These are phyloP conservation scores for Aldrovandia affinis DNA, from an alignment of 2,797 vertebrate species.

Conservation along the genomic window DNA sequence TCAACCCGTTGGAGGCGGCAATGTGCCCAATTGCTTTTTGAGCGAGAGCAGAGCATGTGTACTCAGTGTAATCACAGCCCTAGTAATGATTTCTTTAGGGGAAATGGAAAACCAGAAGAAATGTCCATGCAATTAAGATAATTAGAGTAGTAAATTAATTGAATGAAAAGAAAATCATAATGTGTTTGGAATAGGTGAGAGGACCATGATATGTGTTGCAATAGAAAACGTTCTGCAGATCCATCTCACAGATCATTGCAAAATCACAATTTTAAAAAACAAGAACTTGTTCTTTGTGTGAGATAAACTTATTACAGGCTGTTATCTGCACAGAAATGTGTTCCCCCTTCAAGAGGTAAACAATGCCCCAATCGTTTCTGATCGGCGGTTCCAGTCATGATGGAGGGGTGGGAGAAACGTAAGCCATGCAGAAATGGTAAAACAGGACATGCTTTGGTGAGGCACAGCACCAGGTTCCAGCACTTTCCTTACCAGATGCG, in stretches of 20 bases:
- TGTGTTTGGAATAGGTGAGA: not conserved
- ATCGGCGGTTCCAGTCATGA: not conserved
- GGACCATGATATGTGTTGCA: not conserved
- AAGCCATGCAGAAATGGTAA: too few species aligned
- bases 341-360: not conserved
- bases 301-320: not conserved
- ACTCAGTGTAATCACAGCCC: not conserved
- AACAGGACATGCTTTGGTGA: too few species aligned
- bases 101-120: slow-evolving; percentile 2
- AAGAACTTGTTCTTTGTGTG: not conserved
- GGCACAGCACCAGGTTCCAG: not conserved
- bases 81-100: not conserved
- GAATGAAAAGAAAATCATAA: too few species aligned
- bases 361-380: not conserved
- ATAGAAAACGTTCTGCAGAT: not conserved
- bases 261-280: not conserved
- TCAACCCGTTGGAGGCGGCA: not conserved
- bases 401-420: not conserved
- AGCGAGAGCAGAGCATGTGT: too few species aligned
- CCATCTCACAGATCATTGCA: not conserved
- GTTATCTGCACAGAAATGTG: not conserved
- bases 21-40: not conserved
- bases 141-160: slow-evolving; percentile 15
- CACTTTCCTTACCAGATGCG: slow-evolving; percentile 86
- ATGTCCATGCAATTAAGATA: slow-evolving; percentile 1